Percentiles rank a stretch among this genome's conserved stretches.
Conservation (phyloP, 2,113 vertebrate genomes). For the Daubentonia madagascariensis region DNA sequence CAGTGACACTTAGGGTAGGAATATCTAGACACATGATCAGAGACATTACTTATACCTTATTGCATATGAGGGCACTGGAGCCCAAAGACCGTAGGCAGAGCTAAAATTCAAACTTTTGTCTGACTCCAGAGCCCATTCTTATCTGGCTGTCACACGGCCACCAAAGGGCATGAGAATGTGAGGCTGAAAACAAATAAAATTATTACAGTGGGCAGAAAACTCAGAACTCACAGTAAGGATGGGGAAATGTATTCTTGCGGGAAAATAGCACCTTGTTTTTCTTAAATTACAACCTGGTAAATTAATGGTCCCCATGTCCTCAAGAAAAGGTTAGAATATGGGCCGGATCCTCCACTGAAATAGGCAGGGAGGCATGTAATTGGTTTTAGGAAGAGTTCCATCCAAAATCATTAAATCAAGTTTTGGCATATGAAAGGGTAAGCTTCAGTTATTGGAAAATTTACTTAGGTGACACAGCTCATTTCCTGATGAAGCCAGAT, state of each 20-base stretch:
- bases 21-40: neutral
- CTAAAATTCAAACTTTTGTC: neutral
- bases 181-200: neutral
- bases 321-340: constrained; percentile 54
- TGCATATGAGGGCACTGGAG: neutral
- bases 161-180: neutral
- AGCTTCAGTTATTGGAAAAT: constrained; percentile 71
- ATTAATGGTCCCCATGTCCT: constrained; percentile 41
- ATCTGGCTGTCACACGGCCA: neutral
- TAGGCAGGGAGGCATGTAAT: constrained; percentile 58
- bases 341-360: constrained; percentile 42
- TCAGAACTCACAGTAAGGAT: constrained; percentile 8
- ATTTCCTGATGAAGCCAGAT: constrained; percentile 77
- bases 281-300: constrained; percentile 22
- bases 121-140: neutral
- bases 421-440: constrained; percentile 69
- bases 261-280: constrained; percentile 35
- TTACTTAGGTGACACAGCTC: constrained; percentile 71
- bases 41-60: neutral
- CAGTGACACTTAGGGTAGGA: neutral
- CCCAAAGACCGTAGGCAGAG: neutral
- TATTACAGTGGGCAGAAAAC: neutral
- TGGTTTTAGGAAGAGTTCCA: constrained; percentile 64
- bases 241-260: neutral
- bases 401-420: constrained; percentile 70